phyloP scores from a whole-genome alignment of 1,140 invertebrate species.

The Chrysomallon squamiferum region DNA sequence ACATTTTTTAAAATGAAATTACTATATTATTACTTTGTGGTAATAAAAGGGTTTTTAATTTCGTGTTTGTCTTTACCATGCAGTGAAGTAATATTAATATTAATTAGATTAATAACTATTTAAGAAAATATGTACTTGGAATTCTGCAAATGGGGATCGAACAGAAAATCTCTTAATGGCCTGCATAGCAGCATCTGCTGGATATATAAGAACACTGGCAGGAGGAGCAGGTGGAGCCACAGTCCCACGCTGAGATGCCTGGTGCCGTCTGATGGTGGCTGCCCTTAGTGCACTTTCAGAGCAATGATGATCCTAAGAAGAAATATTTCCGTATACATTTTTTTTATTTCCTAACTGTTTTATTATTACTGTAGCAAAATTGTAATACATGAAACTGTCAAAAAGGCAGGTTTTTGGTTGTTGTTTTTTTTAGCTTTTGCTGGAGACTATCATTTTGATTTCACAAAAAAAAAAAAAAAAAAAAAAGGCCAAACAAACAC shows the following conservation, averaged over 20 bases:
- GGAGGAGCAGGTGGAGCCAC: constrained; percentile 22
- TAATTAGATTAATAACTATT: no score
- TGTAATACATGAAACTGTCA: not conserved
- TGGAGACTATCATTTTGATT: no score
- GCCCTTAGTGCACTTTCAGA: constrained; percentile 48
- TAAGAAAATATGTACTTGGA: constrained; percentile 44
- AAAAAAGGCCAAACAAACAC: no score
- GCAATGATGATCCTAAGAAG: constrained; percentile 56
- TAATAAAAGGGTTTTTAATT: no score
- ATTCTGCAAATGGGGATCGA: constrained; percentile 52
- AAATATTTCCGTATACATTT: constrained; percentile 1
- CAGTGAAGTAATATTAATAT: no score
- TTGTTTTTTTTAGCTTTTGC: no score
- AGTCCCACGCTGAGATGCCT: constrained; percentile 29
- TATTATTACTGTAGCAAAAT: not conserved
- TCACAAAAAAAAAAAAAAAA: no score
- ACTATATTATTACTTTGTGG: no score
- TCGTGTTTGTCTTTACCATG: no score
- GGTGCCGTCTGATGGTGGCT: constrained; percentile 39
- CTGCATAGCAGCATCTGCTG: constrained; percentile 59
- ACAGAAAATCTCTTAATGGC: constrained; percentile 56
- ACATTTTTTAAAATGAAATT: no score
- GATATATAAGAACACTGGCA: constrained; percentile 45
- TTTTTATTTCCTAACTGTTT: not conserved
- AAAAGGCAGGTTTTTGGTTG: not conserved